phyloP scores from a whole-genome alignment of 2,113 vertebrate genomes.

The Terrapene triunguis region DNA sequence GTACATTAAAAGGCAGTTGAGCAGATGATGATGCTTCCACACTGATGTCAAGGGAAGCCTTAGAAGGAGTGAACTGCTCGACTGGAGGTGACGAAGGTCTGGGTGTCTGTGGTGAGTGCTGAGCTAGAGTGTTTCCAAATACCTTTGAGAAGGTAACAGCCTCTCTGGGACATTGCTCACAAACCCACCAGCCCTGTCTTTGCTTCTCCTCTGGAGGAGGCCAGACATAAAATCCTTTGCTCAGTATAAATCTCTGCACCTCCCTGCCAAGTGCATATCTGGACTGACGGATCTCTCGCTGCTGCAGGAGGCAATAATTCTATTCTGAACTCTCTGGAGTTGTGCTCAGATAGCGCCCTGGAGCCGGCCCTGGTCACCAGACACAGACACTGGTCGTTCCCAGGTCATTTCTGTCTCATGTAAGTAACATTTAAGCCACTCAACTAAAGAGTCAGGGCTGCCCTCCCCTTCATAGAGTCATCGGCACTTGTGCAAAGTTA shows the following conservation, averaged over 20 bases:
- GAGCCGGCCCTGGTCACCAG: constrained; percentile 25
- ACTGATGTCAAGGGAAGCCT: not conserved
- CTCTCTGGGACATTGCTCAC: not conserved
- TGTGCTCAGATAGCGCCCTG: not conserved
- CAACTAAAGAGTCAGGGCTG: not conserved
- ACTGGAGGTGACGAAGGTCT: not conserved
- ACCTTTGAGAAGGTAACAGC: not conserved
- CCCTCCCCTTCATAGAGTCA: not conserved
- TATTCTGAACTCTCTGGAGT: not conserved
- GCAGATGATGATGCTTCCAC: not conserved
- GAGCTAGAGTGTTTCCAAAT: not conserved
- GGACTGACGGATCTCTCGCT: no score
- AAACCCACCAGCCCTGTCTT: not conserved
- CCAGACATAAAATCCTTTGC: not conserved
- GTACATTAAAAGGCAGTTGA: not conserved
- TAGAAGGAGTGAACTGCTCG: not conserved
- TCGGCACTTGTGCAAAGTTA: not conserved
- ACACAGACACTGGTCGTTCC: constrained; percentile 39
- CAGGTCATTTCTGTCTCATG: constrained; percentile 31
- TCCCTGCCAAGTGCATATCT: not conserved
- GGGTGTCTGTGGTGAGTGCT: not conserved
- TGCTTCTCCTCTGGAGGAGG: not conserved
- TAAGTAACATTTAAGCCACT: constrained; percentile 27
- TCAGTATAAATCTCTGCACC: not conserved
- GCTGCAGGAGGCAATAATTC: not conserved